phyloP scores from a whole-genome alignment of 1,140 invertebrate species.

The Drosophila murphyi region DNA sequence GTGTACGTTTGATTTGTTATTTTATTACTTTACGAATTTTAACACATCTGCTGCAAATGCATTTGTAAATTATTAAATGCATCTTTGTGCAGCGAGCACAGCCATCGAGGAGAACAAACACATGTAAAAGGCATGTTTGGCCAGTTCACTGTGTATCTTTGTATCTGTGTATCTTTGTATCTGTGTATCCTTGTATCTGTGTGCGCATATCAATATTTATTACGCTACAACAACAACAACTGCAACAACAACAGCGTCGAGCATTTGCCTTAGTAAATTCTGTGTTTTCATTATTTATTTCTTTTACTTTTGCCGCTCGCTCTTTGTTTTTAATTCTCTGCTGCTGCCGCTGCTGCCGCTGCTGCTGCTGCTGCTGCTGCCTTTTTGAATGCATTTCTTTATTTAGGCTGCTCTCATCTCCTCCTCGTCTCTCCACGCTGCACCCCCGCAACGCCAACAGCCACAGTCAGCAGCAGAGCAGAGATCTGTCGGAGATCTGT shows the following conservation, averaged over 20 bases:
- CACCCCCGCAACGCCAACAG: conserved; percentile 59
- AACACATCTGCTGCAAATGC: conserved; percentile 84
- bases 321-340: conserved; percentile 50
- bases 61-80: conserved; percentile 84
- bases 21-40: conserved; percentile 85
- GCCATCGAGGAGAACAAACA: conserved; percentile 43
- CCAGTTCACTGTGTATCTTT: conserved; percentile 24
- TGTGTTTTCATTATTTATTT: conserved; percentile 75
- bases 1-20: conserved; percentile 80
- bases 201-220: conserved; percentile 82
- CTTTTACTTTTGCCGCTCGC: conserved; percentile 54
- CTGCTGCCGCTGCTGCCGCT: not conserved
- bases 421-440: conserved; percentile 32
- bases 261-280: conserved; percentile 70
- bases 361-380: conserved; percentile 11
- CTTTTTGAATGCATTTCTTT: conserved; percentile 78
- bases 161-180: conserved; percentile 20
- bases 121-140: conserved; percentile 74
- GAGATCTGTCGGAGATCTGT: conserved; percentile 50
- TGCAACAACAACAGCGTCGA: conserved; percentile 7
- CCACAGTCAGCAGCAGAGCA: not conserved
- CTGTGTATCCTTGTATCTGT: conserved; percentile 17
- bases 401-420: conserved; percentile 67
- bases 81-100: conserved; percentile 54
- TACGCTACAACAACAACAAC: conserved; percentile 39